phyloP scores from a whole-genome alignment of 2,113 vertebrate genomes.

The Tapirus terrestris region DNA sequence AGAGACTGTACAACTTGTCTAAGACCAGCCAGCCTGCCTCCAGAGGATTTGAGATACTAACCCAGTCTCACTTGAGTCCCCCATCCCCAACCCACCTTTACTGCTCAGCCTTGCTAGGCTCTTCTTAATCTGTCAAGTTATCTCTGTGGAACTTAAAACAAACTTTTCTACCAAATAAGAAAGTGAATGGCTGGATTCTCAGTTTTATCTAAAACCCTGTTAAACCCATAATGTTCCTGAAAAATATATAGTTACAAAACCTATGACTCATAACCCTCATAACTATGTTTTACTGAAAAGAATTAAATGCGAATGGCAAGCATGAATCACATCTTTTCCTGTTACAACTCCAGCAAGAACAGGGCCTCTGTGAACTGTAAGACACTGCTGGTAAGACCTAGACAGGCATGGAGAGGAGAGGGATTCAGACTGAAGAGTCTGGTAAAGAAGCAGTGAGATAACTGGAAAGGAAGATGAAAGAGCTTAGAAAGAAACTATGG shows the following conservation, averaged over 20 bases:
- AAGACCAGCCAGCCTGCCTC: not conserved
- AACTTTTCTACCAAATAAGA: slow-evolving; percentile 40
- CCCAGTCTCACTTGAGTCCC: not conserved
- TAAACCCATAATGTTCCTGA: not conserved
- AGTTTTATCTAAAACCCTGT: not conserved
- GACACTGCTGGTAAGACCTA: not conserved
- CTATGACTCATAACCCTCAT: not conserved
- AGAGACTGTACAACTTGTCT: not conserved
- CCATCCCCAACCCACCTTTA: not conserved
- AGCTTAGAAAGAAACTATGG: not conserved
- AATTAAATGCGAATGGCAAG: not conserved
- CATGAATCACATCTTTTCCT: not conserved
- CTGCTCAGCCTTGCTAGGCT: not conserved
- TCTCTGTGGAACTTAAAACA: not conserved
- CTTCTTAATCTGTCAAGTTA: not conserved
- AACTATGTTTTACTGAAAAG: not conserved
- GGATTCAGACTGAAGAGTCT: not conserved
- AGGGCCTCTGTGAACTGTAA: not conserved
- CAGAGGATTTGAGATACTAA: not conserved
- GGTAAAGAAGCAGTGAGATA: not conserved
- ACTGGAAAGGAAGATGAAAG: not conserved
- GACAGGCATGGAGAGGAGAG: not conserved
- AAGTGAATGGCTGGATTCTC: not conserved
- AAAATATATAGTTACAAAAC: not conserved
- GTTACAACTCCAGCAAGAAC: not conserved